phyloP scores from a whole-genome alignment of 2,797 vertebrate species.

The Chelon auratus region DNA sequence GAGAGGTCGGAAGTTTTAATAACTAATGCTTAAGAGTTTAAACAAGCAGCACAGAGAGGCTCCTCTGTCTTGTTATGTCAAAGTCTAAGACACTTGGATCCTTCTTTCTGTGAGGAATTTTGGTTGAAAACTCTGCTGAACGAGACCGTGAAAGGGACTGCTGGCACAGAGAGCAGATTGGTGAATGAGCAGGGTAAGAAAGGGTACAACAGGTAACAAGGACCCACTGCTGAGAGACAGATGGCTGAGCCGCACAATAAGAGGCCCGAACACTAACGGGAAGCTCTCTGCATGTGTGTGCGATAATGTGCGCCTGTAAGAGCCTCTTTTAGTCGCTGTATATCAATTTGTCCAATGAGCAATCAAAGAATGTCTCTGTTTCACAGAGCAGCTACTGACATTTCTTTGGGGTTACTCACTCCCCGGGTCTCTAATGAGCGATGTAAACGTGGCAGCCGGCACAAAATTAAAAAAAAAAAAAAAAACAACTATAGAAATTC shows the following conservation, averaged over 20 bases:
- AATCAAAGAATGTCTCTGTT: slow-evolving; percentile 69
- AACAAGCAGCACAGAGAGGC: slow-evolving; percentile 39
- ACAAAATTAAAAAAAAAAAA: not conserved
- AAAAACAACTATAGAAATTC: not conserved
- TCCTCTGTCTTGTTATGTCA: slow-evolving; percentile 26
- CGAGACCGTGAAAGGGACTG: slow-evolving; percentile 61
- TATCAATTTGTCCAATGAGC: slow-evolving; percentile 76
- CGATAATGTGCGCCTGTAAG: slow-evolving; percentile 15
- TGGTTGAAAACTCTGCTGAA: slow-evolving; percentile 58
- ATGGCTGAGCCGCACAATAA: slow-evolving; percentile 79
- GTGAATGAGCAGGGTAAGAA: slow-evolving; percentile 76
- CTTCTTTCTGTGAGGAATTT: slow-evolving; percentile 54
- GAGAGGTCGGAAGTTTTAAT: slow-evolving; percentile 34
- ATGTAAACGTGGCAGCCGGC: slow-evolving; percentile 26
- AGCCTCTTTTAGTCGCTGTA: slow-evolving; percentile 63
- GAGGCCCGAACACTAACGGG: slow-evolving; percentile 67
- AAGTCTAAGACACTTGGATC: slow-evolving; percentile 50
- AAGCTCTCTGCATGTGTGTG: slow-evolving; percentile 41
- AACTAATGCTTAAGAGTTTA: slow-evolving; percentile 34
- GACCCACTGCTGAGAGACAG: slow-evolving; percentile 82
- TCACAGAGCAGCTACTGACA: slow-evolving; percentile 56
- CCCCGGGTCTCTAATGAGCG: slow-evolving; percentile 52
- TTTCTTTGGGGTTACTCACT: slow-evolving; percentile 57
- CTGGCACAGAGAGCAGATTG: slow-evolving; percentile 62
- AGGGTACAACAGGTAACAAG: slow-evolving; percentile 83